A percentile compares a stretch with the other conserved stretches of the same genome.
phyloP scores from a whole-genome alignment of 2,113 vertebrate species.

The Vicugna pacos region DNA sequence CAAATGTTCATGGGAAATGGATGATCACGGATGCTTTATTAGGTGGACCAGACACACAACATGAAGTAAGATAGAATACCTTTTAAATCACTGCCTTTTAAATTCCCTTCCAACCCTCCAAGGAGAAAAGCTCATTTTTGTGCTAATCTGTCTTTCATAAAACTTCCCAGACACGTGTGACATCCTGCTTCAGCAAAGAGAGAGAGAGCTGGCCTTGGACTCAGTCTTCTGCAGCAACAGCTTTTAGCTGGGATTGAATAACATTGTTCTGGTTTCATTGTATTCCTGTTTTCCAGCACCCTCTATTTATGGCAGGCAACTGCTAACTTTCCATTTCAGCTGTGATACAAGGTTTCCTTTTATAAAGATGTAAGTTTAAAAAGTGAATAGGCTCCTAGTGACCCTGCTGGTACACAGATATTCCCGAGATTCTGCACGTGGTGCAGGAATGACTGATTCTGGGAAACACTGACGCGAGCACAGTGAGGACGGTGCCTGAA shows the following conservation, averaged over 20 bases:
- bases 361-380: background rate
- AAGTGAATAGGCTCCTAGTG: background rate
- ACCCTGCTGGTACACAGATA: fast-evolving
- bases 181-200: background rate
- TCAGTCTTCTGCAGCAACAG: background rate
- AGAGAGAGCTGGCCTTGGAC: background rate
- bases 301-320: background rate
- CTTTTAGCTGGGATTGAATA: background rate
- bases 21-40: background rate
- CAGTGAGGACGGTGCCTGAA: background rate
- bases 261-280: background rate
- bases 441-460: background rate
- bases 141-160: background rate
- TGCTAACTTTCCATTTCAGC: background rate
- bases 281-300: background rate
- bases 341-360: background rate
- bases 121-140: constrained; percentile 9
- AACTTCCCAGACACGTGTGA: background rate
- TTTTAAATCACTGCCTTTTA: background rate
- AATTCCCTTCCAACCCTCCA: background rate
- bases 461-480: fast-evolving
- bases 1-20: background rate
- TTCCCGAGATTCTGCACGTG: background rate
- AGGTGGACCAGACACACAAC: background rate
- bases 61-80: background rate